Evolutionary conservation across 2,888 invertebrate genomes (phyloP).

Genomic region (Parochlus steinenii): DNA sequence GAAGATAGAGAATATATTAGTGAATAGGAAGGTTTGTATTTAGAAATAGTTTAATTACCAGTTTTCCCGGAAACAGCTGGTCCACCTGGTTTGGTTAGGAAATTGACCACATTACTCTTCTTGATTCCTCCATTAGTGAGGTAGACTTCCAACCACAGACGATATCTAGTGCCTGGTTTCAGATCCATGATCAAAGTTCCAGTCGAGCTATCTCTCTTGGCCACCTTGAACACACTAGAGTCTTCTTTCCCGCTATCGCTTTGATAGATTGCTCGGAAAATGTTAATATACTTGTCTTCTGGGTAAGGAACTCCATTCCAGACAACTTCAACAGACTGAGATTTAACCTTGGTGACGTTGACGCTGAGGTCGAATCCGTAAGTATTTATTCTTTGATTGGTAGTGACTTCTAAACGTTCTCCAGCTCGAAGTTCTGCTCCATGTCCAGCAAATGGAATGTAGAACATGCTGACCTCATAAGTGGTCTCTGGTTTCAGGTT

Average conservation of each 20-base stretch:
- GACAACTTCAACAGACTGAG: conserved; percentile 57
- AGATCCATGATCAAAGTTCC: conserved; percentile 48
- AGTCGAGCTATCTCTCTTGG: conserved; percentile 52
- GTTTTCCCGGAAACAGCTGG: conserved; percentile 31
- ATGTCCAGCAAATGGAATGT: conserved; percentile 68
- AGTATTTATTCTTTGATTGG: conserved; percentile 51
- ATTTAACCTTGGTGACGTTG: conserved; percentile 57
- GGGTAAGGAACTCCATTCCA: conserved; percentile 80
- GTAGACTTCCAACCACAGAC: conserved; percentile 78
- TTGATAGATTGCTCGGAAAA: conserved; percentile 71
- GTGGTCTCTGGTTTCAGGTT: conserved; percentile 59
- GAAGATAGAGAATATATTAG: conserved; percentile 12
- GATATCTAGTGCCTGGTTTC: conserved; percentile 64
- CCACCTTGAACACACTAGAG: conserved; percentile 55
- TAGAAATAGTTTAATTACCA: conserved; percentile 19
- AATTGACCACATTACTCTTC: conserved; percentile 77
- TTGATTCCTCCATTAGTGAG: conserved; percentile 79
- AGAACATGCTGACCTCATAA: conserved; percentile 70
- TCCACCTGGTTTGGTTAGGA: conserved; percentile 62
- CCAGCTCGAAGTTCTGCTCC: conserved; percentile 61
- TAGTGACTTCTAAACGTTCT: conserved; percentile 49
- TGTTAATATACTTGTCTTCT: conserved; percentile 77
- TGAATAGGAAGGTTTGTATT: conserved; percentile 8
- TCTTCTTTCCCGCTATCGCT: conserved; percentile 57
- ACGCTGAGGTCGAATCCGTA: conserved; percentile 69